phyloP scores from a whole-genome alignment of 2,113 vertebrate genomes.

The Diadophis punctatus region DNA sequence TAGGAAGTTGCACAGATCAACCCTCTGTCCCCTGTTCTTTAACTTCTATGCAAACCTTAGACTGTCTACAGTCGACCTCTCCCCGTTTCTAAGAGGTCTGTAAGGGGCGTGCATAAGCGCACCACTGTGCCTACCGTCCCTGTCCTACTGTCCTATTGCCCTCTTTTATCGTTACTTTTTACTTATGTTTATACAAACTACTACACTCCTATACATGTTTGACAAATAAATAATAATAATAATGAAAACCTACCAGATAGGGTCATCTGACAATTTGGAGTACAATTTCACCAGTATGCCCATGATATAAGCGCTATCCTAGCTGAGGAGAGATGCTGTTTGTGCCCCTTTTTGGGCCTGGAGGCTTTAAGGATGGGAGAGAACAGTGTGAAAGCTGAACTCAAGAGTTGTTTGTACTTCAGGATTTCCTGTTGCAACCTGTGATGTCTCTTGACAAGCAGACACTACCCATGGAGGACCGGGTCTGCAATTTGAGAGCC shows the following conservation, averaged over 20 bases:
- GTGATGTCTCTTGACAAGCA: not conserved
- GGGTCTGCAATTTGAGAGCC: not conserved
- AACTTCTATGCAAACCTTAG: not conserved
- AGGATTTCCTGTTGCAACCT: not conserved
- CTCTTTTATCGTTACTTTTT: no score
- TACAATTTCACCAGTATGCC: not conserved
- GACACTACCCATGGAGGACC: not conserved
- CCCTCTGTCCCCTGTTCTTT: not conserved
- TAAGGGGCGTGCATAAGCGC: no score
- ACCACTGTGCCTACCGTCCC: no score
- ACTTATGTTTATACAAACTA: no score
- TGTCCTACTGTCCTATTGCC: no score
- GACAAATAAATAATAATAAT: no score
- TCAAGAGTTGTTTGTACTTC: not conserved
- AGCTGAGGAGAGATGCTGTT: not conserved
- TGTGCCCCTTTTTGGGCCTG: not conserved
- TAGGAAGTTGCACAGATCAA: not conserved
- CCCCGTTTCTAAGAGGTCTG: no score
- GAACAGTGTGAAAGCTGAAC: not conserved
- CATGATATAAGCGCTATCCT: not conserved
- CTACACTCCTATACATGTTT: no score
- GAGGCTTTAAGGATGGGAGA: not conserved
- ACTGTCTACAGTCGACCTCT: no score
- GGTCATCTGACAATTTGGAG: not conserved
- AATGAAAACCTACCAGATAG: no score